These are phyloP conservation scores for Litoditis marina DNA, from an alignment of 2,888 invertebrate species.

Conservation along the genomic window DNA sequence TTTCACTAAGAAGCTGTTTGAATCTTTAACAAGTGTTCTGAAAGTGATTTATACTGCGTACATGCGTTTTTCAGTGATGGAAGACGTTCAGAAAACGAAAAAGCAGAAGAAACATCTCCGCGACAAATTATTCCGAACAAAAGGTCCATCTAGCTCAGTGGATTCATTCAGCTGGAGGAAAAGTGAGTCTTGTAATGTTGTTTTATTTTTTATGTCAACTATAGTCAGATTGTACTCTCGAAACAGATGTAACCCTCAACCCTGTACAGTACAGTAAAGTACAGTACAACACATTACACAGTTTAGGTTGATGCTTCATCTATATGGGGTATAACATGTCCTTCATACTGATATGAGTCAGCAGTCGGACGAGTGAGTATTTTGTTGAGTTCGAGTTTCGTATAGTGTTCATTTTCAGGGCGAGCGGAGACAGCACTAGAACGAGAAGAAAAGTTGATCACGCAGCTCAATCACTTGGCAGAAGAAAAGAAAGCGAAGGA, in stretches of 20 bases:
- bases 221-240: no score
- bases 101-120: conserved; percentile 1
- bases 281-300: no score
- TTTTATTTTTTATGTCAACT: no score
- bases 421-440: background rate
- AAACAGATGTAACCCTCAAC: no score
- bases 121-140: background rate
- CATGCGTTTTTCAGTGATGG: conserved; percentile 1
- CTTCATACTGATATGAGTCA: no score
- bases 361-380: no score
- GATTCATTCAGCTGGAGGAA: conserved; percentile 3
- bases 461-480: background rate
- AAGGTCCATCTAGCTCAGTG: background rate
- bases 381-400: no score
- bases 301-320: no score
- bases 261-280: no score
- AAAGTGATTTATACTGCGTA: no score
- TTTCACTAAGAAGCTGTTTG: background rate
- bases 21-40: no score
- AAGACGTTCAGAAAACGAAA: background rate
- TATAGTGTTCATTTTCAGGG: background rate
- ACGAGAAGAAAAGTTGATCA: conserved; percentile 1
- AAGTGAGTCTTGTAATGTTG: background rate
- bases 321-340: no score
- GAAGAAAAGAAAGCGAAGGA: background rate